phyloP scores from a whole-genome alignment of 1,140 invertebrate species.

The Lucilia sericata region DNA sequence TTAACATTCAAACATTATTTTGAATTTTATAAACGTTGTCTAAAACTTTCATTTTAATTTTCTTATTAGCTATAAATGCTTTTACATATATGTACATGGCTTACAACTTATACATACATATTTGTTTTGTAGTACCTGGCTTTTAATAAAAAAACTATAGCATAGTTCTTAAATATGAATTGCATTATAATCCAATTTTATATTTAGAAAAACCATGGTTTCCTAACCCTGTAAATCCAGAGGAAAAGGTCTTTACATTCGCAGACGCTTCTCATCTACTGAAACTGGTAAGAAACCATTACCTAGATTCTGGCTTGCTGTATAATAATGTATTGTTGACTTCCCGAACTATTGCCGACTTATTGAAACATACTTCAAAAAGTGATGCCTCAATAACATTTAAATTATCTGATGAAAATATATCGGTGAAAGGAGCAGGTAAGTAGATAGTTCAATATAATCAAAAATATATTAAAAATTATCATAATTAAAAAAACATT shows the following conservation, averaged over 20 bases:
- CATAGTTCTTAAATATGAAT: too few species aligned
- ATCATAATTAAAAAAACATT: background rate
- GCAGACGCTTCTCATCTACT: constrained; percentile 23
- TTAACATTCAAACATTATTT: too few species aligned
- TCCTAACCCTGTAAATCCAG: background rate
- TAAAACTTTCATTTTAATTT: too few species aligned
- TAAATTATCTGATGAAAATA: background rate
- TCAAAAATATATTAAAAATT: background rate
- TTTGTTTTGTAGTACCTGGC: background rate
- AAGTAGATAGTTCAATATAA: background rate
- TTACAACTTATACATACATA: too few species aligned
- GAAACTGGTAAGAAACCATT: constrained; percentile 37
- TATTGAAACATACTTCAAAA: background rate
- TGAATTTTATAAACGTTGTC: too few species aligned
- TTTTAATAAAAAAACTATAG: background rate
- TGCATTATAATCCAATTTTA: background rate
- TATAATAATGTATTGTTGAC: background rate
- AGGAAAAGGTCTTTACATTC: constrained; percentile 22
- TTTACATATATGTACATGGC: too few species aligned
- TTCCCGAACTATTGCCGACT: background rate
- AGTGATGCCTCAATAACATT: background rate
- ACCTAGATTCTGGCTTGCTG: constrained; percentile 4
- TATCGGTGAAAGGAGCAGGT: constrained; percentile 19
- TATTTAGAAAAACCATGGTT: constrained; percentile 41
- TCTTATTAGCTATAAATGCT: too few species aligned